phyloP scores from a whole-genome alignment of 2,888 invertebrate genomes.

The Malthinus seriepunctatus region DNA sequence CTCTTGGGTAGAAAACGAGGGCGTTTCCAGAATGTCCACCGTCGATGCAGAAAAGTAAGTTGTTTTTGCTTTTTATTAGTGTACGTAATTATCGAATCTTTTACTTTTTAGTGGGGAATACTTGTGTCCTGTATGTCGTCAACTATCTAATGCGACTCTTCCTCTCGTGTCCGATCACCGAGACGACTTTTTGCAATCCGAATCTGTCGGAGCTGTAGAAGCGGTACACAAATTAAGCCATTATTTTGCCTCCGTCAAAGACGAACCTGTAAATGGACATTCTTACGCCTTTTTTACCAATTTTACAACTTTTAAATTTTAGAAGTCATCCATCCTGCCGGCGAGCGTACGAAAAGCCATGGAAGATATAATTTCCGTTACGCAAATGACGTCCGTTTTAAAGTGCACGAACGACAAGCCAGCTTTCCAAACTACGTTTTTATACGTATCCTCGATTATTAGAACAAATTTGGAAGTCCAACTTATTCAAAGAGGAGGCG shows the following conservation, averaged over 20 bases:
- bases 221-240: constrained; percentile 58
- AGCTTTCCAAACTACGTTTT: constrained; percentile 75
- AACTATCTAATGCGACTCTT: constrained; percentile 87
- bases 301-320: constrained; percentile 12
- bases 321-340: constrained; percentile 74
- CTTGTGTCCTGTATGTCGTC: constrained; percentile 92
- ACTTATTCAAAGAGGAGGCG: constrained; percentile 85
- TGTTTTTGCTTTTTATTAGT: constrained; percentile 5
- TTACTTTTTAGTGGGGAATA: constrained; percentile 73
- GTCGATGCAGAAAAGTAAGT: constrained; percentile 63
- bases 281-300: constrained; percentile 5
- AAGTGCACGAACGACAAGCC: constrained; percentile 68
- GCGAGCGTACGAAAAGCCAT: constrained; percentile 91
- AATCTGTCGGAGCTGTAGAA: constrained; percentile 56
- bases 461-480: constrained; percentile 93
- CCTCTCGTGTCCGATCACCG: constrained; percentile 60
- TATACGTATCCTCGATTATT: constrained; percentile 87
- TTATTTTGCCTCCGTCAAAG: constrained; percentile 69
- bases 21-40: neutral
- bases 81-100: constrained; percentile 37
- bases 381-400: constrained; percentile 79
- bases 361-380: constrained; percentile 91
- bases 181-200: constrained; percentile 59
- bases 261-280: constrained; percentile 61
- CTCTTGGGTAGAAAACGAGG: neutral